Conservation (phyloP, 2,888 invertebrate genomes). For the Parasteatoda lunata region DNA sequence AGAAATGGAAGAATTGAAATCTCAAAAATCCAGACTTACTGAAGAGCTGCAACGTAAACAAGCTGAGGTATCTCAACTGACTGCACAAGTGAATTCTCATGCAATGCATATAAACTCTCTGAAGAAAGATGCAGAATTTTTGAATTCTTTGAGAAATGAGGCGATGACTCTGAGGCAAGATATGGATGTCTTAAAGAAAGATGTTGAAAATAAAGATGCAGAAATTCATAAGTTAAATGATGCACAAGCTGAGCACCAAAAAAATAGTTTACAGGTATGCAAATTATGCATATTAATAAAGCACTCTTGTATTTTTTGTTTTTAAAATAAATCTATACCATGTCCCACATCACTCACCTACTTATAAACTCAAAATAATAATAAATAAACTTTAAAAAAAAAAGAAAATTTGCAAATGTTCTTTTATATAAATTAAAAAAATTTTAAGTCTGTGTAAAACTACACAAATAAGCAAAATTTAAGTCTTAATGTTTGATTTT, state of each 20-base stretch:
- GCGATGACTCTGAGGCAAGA: conserved; percentile 80
- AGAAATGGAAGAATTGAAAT: conserved; percentile 58
- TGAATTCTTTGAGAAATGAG: conserved; percentile 72
- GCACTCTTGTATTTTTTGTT: no score
- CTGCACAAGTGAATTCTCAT: conserved; percentile 79
- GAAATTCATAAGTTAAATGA: conserved; percentile 81
- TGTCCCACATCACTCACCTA: no score
- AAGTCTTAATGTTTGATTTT: no score
- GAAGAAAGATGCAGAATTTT: conserved; percentile 82
- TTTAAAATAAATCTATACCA: no score
- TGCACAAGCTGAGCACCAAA: conserved; percentile 82
- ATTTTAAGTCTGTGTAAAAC: no score
- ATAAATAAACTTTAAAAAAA: no score
- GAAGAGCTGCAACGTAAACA: conserved; percentile 65
- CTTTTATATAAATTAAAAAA: no score
- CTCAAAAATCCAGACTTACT: conserved; percentile 44
- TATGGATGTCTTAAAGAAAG: conserved; percentile 80
- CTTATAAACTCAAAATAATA: no score
- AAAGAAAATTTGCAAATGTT: no score
- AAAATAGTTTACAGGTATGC: conserved; percentile 73
- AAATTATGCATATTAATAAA: no score
- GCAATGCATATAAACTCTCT: conserved; percentile 76
- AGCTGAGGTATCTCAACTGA: conserved; percentile 73
- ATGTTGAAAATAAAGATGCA: conserved; percentile 78
- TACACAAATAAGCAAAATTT: no score